Conservation (phyloP, 2,797 vertebrate species). For the Esox lucius region DNA sequence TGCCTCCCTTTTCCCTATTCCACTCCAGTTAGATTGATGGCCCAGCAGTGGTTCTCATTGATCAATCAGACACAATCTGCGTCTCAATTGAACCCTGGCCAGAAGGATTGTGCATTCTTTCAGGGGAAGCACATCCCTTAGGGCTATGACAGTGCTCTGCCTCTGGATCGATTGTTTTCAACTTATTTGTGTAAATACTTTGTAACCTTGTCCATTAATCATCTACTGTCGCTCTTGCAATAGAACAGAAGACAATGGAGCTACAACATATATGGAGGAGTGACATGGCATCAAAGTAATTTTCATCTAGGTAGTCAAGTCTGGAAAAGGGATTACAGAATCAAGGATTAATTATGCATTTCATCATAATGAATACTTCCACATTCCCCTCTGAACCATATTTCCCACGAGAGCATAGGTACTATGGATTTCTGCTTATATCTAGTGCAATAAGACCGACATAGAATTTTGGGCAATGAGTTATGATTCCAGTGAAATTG, state of each 20-base stretch:
- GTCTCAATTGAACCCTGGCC: conserved; percentile 73
- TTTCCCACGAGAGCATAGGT: conserved; percentile 58
- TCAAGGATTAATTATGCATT: conserved; percentile 75
- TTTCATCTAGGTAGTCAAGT: conserved; percentile 47
- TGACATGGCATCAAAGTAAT: conserved; percentile 25
- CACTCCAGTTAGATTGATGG: conserved; percentile 73
- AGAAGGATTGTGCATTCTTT: conserved; percentile 72
- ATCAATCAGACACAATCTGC: conserved; percentile 81
- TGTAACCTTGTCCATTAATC: conserved; percentile 74
- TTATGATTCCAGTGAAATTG: conserved; percentile 24
- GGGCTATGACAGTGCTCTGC: conserved; percentile 63
- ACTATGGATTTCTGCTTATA: conserved; percentile 25
- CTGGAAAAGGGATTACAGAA: conserved; percentile 30
- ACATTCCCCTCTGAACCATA: conserved; percentile 61
- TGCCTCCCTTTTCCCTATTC: conserved; percentile 67
- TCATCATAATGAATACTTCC: conserved; percentile 64
- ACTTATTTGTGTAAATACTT: conserved; percentile 79
- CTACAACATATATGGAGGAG: conserved; percentile 35
- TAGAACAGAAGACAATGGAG: conserved; percentile 34
- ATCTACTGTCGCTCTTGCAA: conserved; percentile 39
- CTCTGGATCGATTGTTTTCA: conserved; percentile 67
- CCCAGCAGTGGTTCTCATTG: conserved; percentile 75
- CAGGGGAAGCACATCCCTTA: conserved; percentile 59
- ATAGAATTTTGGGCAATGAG: conserved; percentile 24
- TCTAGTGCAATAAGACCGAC: conserved; percentile 41